phyloP scores from a whole-genome alignment of 2,113 vertebrate species.

The Oryzias melastigma region DNA sequence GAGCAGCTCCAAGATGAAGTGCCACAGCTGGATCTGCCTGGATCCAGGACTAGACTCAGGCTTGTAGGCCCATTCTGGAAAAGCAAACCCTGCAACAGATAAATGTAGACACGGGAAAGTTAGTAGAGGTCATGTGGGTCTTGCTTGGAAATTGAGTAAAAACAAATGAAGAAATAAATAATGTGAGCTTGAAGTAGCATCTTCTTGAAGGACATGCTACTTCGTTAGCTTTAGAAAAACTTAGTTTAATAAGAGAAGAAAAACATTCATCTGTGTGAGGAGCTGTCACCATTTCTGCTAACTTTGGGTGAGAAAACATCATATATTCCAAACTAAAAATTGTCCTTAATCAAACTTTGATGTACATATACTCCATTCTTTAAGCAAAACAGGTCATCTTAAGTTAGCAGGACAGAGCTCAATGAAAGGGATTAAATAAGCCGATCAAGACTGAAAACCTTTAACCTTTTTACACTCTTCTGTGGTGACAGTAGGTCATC shows the following conservation, averaged over 20 bases:
- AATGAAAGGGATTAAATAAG: too few species aligned
- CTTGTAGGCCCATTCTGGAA: constrained; percentile 92
- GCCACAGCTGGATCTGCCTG: constrained; percentile 91
- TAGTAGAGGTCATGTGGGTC: not conserved
- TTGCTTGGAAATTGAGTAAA: not conserved
- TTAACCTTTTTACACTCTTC: constrained; percentile 22
- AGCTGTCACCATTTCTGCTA: too few species aligned
- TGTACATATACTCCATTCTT: too few species aligned
- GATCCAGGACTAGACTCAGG: constrained; percentile 88
- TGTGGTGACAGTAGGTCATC: constrained; percentile 22
- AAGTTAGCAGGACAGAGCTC: too few species aligned
- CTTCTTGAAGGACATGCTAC: constrained; percentile 4
- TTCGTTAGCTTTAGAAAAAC: constrained; percentile 7
- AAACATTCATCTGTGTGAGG: too few species aligned
- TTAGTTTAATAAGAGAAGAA: not conserved
- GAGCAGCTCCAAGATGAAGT: constrained; percentile 90
- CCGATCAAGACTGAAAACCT: constrained; percentile 1
- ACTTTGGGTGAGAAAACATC: too few species aligned
- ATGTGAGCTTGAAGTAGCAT: not conserved
- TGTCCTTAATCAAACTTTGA: too few species aligned
- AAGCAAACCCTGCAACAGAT: constrained; percentile 80
- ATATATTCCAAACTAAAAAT: too few species aligned
- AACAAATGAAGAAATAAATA: not conserved
- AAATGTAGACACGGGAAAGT: constrained; percentile 16
- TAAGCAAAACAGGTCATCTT: too few species aligned